A percentile compares a stretch with the other conserved stretches of the same genome.
These are phyloP conservation scores for Spodoptera litura DNA, from an alignment of 1,140 invertebrate species.

Conservation along the genomic window DNA sequence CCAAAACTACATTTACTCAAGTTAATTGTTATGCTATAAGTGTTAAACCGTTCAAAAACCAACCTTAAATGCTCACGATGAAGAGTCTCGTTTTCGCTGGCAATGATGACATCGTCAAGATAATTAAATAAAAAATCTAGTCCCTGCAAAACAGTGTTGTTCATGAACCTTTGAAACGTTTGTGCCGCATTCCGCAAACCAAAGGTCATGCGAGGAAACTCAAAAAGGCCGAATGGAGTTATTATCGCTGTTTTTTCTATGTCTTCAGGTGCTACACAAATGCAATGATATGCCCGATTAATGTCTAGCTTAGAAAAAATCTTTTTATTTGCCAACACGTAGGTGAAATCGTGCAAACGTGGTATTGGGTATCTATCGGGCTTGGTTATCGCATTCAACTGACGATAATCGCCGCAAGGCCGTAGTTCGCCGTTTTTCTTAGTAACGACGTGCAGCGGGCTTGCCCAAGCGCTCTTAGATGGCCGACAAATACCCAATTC, in stretches of 20 bases:
- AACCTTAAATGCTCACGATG: too few relatives aligned
- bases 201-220: conserved; percentile 27
- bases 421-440: conserved; percentile 18
- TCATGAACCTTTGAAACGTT: conserved; percentile 33
- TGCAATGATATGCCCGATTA: conserved; percentile 25
- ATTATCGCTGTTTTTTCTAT: conserved; percentile 36
- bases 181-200: conserved; percentile 42
- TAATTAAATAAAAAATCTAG: too few relatives aligned
- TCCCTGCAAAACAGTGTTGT: conserved; percentile 9
- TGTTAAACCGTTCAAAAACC: too few relatives aligned
- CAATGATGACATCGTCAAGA: too few relatives aligned
- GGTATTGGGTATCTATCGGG: conserved; percentile 21
- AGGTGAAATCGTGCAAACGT: neutral
- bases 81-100: too few relatives aligned
- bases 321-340: neutral
- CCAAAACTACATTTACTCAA: too few relatives aligned
- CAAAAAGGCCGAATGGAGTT: conserved; percentile 37
- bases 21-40: too few relatives aligned
- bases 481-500: too few relatives aligned
- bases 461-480: conserved; percentile 8
- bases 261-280: conserved; percentile 2
- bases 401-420: conserved; percentile 11
- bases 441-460: neutral
- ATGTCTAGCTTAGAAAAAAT: conserved; percentile 35
- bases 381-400: neutral